Percentiles rank a stretch among this genome's conserved stretches.
phyloP scores from a whole-genome alignment of 2,797 vertebrate species.

The Monodelphis domestica region DNA sequence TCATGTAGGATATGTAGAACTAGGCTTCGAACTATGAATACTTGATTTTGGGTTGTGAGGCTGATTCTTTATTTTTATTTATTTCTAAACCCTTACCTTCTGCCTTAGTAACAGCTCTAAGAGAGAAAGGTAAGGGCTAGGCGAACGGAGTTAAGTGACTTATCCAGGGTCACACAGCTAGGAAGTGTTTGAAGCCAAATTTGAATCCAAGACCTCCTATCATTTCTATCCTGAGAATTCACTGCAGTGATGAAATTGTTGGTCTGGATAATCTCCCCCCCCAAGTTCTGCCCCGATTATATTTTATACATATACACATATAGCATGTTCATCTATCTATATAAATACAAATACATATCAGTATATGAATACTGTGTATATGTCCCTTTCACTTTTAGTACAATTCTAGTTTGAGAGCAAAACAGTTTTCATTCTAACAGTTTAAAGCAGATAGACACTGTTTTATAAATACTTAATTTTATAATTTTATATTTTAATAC shows the following conservation, averaged over 20 bases:
- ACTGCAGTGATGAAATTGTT: not conserved
- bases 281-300: not conserved
- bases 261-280: not conserved
- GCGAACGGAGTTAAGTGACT: too few relatives aligned
- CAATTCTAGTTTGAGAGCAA: not conserved
- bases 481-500: slow-evolving; percentile 12
- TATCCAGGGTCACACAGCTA: too few relatives aligned
- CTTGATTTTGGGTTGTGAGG: not conserved
- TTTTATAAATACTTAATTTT: not conserved
- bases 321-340: not conserved
- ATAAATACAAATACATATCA: not conserved
- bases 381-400: not conserved
- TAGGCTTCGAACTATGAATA: too few relatives aligned
- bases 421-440: not conserved
- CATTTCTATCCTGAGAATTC: not conserved
- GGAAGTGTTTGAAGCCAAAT: too few relatives aligned
- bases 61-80: not conserved
- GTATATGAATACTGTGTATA: not conserved
- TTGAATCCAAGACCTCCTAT: too few relatives aligned
- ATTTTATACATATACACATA: not conserved
- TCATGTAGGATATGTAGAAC: too few relatives aligned
- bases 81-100: too few relatives aligned
- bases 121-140: too few relatives aligned
- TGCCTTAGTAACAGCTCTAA: too few relatives aligned
- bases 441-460: not conserved